A percentile compares a stretch with the other conserved stretches of the same genome.
phyloP scores from a whole-genome alignment of 2,797 vertebrate genomes.

The Acipenser oxyrinchus region DNA sequence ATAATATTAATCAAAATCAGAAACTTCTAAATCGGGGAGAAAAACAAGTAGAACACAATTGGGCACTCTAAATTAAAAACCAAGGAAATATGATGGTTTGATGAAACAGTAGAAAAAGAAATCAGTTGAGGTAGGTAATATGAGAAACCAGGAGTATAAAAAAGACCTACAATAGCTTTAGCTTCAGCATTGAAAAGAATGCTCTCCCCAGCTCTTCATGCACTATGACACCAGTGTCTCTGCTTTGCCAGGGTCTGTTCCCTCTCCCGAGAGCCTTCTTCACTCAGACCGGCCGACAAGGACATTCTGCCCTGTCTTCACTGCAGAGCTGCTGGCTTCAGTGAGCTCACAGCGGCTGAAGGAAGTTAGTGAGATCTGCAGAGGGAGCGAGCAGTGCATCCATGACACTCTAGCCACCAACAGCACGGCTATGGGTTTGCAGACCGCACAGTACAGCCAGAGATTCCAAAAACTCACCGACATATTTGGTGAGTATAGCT shows the following conservation, averaged over 20 bases:
- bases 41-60: too few relatives aligned
- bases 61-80: too few relatives aligned
- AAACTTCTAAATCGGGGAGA: too few relatives aligned
- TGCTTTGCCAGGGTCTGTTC: conserved; percentile 58
- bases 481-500: conserved; percentile 46
- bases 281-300: conserved; percentile 34
- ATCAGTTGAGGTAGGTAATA: too few relatives aligned
- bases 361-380: conserved; percentile 42
- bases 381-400: conserved; percentile 49
- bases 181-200: too few relatives aligned
- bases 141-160: too few relatives aligned
- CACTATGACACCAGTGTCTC: background rate
- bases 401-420: conserved; percentile 53
- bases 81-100: too few relatives aligned
- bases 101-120: too few relatives aligned
- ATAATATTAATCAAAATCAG: too few relatives aligned
- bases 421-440: conserved; percentile 42
- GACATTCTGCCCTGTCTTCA: conserved; percentile 31
- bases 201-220: too few relatives aligned
- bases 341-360: conserved; percentile 37
- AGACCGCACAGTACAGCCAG: conserved; percentile 41
- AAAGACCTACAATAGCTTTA: too few relatives aligned
- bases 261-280: conserved; percentile 64
- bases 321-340: conserved; percentile 36
- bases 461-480: conserved; percentile 34